These are phyloP conservation scores for Zophobas atratus DNA, from an alignment of 1,140 invertebrate species.

Conservation along the genomic window DNA sequence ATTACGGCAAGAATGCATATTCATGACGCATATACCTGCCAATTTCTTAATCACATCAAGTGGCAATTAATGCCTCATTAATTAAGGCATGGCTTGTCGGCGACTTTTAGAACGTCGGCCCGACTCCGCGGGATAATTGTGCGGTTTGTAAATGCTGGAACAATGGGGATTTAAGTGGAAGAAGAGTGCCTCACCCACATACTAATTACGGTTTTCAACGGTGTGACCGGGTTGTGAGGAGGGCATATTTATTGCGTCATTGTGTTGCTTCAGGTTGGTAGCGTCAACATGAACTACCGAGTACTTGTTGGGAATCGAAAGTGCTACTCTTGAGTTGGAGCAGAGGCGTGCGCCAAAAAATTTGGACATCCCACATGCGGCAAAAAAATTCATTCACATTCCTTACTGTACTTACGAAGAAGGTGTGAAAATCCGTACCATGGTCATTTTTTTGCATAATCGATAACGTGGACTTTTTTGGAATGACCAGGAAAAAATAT, in stretches of 20 bases:
- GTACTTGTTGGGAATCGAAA: no score
- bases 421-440: no score
- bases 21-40: slow-evolving; percentile 25
- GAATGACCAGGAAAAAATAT: no score
- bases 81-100: slow-evolving; percentile 7
- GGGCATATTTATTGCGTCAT: slow-evolving; percentile 22
- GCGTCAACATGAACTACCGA: background rate
- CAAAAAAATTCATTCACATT: no score
- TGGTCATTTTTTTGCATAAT: no score
- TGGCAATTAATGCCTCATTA: slow-evolving; percentile 23
- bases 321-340: no score
- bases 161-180: slow-evolving; percentile 13
- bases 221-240: background rate
- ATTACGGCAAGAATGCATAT: slow-evolving; percentile 31
- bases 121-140: background rate
- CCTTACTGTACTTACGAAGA: no score
- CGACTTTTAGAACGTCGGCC: background rate
- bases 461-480: no score
- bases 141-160: slow-evolving; percentile 7
- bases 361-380: no score
- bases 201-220: slow-evolving; percentile 24
- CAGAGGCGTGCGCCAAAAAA: no score
- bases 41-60: slow-evolving; percentile 23
- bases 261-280: background rate
- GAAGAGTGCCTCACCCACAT: slow-evolving; percentile 1